Evolutionary conservation across 2,797 vertebrate genomes (phyloP).

Genomic region (Phrynocephalus forsythii): DNA sequence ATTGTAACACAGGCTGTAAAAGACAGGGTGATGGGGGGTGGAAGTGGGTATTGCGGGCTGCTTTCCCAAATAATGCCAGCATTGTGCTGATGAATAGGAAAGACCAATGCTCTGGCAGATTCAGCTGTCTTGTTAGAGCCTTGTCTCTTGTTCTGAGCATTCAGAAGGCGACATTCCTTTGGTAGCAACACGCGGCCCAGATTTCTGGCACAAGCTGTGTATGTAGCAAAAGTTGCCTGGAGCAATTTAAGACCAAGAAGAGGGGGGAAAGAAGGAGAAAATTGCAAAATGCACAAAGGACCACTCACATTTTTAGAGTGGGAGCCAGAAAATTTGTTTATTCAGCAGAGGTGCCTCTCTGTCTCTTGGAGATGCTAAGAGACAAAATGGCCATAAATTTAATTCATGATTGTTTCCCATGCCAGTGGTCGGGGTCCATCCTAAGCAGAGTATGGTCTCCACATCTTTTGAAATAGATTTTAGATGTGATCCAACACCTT

Average conservation of each 20-base stretch:
- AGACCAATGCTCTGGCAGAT: constrained; percentile 76
- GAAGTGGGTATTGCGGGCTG: constrained; percentile 44
- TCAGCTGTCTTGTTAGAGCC: constrained; percentile 71
- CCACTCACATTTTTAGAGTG: constrained; percentile 46
- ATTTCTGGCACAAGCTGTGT: constrained; percentile 65
- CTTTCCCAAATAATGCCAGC: constrained; percentile 71
- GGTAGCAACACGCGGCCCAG: constrained; percentile 57
- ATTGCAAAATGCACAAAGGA: constrained; percentile 36
- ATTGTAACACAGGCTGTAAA: constrained; percentile 47
- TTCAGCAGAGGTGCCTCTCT: constrained; percentile 58
- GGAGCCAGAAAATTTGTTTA: constrained; percentile 55
- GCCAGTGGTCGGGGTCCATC: constrained; percentile 12
- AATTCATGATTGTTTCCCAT: constrained; percentile 15
- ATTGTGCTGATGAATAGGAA: constrained; percentile 73
- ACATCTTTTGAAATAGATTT: constrained; percentile 47
- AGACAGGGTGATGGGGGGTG: not conserved
- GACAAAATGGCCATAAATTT: constrained; percentile 41
- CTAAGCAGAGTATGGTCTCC: constrained; percentile 31
- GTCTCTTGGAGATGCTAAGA: constrained; percentile 41
- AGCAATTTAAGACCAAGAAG: constrained; percentile 63
- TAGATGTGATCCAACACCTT: constrained; percentile 31
- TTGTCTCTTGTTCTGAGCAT: constrained; percentile 77
- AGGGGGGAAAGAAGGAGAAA: constrained; percentile 6
- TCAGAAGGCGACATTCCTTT: constrained; percentile 79
- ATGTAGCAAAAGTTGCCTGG: constrained; percentile 60